Evolutionary conservation across 1,140 invertebrate genomes (phyloP).

Genomic region (Teleopsis dalmanni): DNA sequence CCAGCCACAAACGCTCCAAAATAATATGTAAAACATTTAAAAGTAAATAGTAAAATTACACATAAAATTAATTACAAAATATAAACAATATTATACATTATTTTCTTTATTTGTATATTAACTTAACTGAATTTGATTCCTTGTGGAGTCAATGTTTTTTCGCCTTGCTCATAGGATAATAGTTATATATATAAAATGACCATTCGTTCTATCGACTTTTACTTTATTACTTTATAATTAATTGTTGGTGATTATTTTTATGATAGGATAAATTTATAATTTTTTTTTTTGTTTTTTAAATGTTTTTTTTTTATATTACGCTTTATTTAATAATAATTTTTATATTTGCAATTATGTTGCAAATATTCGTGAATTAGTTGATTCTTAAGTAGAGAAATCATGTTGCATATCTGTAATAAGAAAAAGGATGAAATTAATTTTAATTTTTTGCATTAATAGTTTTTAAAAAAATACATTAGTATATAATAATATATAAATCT

Average conservation of each 20-base stretch:
- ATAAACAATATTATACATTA: too few species aligned
- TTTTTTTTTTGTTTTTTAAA: background rate
- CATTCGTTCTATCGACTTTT: background rate
- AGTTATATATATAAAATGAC: too few species aligned
- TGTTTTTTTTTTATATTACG: background rate
- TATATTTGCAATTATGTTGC: background rate
- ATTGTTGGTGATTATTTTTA: background rate
- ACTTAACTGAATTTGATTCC: too few species aligned
- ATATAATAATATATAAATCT: background rate
- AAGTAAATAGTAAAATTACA: too few species aligned
- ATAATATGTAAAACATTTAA: too few species aligned
- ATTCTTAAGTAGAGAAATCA: conserved; percentile 23
- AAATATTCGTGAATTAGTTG: background rate
- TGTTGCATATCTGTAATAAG: conserved; percentile 38
- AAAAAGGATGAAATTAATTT: background rate
- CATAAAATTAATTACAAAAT: too few species aligned
- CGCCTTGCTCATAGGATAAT: too few species aligned
- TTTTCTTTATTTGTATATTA: too few species aligned
- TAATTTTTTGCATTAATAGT: background rate
- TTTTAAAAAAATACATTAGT: background rate
- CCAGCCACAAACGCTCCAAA: too few species aligned
- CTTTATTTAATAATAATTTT: background rate
- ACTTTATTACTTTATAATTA: background rate
- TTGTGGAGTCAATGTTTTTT: too few species aligned
- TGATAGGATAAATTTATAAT: background rate